Base-by-base conservation (phyloP, 2,797 vertebrate species). In the Apogon talboti region DNA sequence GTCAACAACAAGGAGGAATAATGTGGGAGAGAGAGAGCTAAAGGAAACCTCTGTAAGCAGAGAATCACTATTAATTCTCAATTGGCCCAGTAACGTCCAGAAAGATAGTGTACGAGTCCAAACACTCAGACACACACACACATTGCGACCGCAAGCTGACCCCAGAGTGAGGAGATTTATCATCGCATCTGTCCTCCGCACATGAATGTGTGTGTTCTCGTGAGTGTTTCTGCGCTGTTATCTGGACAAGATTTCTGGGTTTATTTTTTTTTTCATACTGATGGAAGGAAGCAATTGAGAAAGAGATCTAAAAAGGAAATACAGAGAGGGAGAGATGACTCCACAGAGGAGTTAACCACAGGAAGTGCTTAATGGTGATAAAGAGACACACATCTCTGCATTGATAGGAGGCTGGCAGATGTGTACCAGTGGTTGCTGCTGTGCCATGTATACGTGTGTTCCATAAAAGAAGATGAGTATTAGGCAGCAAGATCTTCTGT, bases 111-210 rank as follows among this genome's bases (percentile, higher is more conserved):
- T 66, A 63, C 21, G 44, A 76, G 65, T 74, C 41, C 35, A 54
- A 71, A 66, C 57, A 65, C 50, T 68, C 50, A 44, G 16, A 64
- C 54, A 55, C 57, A 58, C n/a, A 41, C 43, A 59, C 56, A 67
- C 28, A 65, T 2, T 40, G 30, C 66, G 85, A 79, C 86, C 81
- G 74, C 65, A 18, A 49, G 48, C 65, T 87, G 79, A 92, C 84
- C 88, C 73, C 67, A 33, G 28, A 69, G 65, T 8, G 50, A 28
- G 65, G 45, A 87, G 74, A 88, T 86, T 76, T 74, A 89, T 90
- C 85, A 82, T 78, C 80, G 73, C 86, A 87, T 87, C 76, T 87
- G 84, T 87, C 81, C 71, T 72, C 69, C 13, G 60, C 13, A n/a
- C 62, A 77, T 74, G 69, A 74, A 77, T 65, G 74, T 82, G 81